Conservation (phyloP, 2,797 vertebrate species). For the Lithobates sylvaticus region DNA sequence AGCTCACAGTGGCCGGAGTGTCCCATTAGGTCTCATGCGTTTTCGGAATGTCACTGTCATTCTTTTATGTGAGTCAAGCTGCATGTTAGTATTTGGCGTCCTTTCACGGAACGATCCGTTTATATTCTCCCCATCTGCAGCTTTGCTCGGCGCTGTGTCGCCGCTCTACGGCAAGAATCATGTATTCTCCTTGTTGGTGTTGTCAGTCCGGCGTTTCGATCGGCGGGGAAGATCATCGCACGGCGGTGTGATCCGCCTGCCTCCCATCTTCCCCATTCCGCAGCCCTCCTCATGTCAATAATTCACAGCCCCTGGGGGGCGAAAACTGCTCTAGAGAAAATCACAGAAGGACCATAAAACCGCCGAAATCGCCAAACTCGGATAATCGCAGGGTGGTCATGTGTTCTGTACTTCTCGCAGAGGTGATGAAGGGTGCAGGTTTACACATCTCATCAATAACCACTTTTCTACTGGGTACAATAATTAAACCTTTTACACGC, state of each 20-base stretch:
- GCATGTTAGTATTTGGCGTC: neutral
- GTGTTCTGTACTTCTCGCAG: neutral
- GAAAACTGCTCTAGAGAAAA: conserved; percentile 14
- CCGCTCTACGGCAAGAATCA: neutral
- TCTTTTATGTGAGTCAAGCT: too few relatives aligned
- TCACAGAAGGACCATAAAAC: conserved; percentile 2
- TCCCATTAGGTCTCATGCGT: too few relatives aligned
- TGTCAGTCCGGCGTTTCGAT: neutral
- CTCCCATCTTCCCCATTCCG: conserved; percentile 1
- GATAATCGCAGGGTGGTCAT: neutral
- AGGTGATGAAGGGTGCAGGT: too few relatives aligned
- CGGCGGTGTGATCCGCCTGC: neutral
- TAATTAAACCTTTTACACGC: too few relatives aligned
- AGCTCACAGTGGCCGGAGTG: too few relatives aligned
- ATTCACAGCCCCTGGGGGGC: conserved; percentile 16
- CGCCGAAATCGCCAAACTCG: neutral
- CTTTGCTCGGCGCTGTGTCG: neutral
- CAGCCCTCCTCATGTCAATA: conserved; percentile 26
- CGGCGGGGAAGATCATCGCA: conserved; percentile 8
- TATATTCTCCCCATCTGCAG: neutral
- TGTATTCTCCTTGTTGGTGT: neutral
- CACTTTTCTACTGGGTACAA: too few relatives aligned
- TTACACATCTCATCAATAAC: too few relatives aligned
- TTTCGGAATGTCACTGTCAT: too few relatives aligned
- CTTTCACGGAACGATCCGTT: neutral